phyloP scores from a whole-genome alignment of 1,140 invertebrate species.

The Drosophila novamexicana region DNA sequence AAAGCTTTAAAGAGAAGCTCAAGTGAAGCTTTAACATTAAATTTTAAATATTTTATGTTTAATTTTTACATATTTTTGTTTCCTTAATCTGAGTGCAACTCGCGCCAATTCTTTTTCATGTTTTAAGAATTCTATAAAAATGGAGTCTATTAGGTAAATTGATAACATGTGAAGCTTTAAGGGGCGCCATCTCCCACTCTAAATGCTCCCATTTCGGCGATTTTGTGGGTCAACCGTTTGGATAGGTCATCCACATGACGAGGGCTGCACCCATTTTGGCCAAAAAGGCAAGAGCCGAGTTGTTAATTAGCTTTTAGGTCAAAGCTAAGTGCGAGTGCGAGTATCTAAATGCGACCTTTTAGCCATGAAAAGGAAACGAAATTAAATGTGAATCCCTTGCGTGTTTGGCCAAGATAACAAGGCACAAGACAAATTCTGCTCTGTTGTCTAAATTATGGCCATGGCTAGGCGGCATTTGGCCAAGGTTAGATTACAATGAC shows the following conservation, averaged over 20 bases:
- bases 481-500: conserved; percentile 44
- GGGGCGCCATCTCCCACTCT: background rate
- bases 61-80: too few relatives aligned
- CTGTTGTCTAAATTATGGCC: conserved; percentile 29
- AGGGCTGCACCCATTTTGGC: conserved; percentile 40
- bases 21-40: too few relatives aligned
- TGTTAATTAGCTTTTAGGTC: conserved; percentile 49
- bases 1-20: background rate
- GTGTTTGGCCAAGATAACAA: conserved; percentile 25
- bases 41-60: too few relatives aligned
- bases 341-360: conserved; percentile 39
- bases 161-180: background rate
- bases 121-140: too few relatives aligned
- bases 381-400: conserved; percentile 39
- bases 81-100: too few relatives aligned
- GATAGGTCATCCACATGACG: conserved; percentile 34
- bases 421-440: background rate
- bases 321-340: conserved; percentile 7
- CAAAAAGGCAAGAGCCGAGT: conserved; percentile 11
- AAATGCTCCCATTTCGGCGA: conserved; percentile 21
- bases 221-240: conserved; percentile 36
- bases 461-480: conserved; percentile 22
- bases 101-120: too few relatives aligned
- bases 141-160: too few relatives aligned
- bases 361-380: conserved; percentile 7